These are phyloP conservation scores for Diplosoma virens DNA, from an alignment of 23 tunicate genomes.

Conservation along the genomic window DNA sequence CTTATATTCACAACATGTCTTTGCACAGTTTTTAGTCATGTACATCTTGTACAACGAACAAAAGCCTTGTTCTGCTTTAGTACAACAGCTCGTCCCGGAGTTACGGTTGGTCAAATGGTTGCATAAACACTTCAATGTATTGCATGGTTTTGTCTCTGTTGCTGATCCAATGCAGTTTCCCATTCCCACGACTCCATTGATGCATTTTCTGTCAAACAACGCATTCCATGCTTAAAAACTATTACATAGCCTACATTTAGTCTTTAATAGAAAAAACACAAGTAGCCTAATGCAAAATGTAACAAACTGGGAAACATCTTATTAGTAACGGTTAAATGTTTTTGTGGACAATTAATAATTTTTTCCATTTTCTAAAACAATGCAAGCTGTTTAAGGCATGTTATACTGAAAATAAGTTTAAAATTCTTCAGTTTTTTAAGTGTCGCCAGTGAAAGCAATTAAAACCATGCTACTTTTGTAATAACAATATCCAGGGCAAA, in stretches of 20 bases:
- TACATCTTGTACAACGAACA: not conserved
- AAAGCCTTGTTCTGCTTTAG: not conserved
- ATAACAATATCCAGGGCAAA: too few relatives aligned
- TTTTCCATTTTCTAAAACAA: too few relatives aligned
- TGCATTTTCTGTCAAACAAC: not conserved
- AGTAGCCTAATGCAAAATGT: not conserved
- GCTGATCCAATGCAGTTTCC: constrained; percentile 17
- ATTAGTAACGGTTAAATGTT: not conserved
- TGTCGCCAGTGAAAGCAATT: too few relatives aligned
- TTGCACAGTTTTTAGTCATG: constrained; percentile 15
- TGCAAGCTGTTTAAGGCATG: too few relatives aligned
- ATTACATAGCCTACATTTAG: not conserved
- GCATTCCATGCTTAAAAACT: not conserved
- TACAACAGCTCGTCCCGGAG: not conserved
- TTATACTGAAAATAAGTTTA: too few relatives aligned
- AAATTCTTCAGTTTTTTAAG: too few relatives aligned
- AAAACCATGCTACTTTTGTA: too few relatives aligned
- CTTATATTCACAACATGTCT: constrained; percentile 18
- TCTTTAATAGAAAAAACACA: not conserved
- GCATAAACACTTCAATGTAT: too few relatives aligned
- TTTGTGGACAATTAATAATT: not conserved
- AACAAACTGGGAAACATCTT: too few relatives aligned
- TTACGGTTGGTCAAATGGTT: too few relatives aligned
- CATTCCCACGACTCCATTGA: not conserved
- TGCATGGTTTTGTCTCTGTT: not conserved